Conservation (phyloP, 2,113 vertebrate genomes). For the Odocoileus virginianus region DNA sequence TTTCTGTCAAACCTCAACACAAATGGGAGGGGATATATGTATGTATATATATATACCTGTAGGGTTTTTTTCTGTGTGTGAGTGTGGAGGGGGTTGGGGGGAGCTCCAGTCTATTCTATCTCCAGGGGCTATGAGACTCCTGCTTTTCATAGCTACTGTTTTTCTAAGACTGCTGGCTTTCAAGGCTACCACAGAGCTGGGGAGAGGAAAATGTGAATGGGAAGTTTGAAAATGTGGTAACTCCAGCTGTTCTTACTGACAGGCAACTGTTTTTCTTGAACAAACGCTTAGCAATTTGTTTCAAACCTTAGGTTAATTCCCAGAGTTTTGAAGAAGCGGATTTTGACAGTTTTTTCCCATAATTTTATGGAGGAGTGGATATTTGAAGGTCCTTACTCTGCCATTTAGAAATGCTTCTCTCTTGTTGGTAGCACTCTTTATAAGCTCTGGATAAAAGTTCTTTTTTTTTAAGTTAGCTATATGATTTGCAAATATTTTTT, state of each 20-base stretch:
- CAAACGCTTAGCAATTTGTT: not conserved
- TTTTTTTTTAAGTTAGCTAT: not conserved
- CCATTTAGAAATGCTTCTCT: not conserved
- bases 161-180: not conserved
- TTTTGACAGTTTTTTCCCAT: not conserved
- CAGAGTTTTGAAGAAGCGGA: not conserved
- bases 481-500: not conserved
- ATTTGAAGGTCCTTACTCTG: not conserved
- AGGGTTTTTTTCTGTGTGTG: not conserved
- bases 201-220: not conserved
- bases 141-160: not conserved
- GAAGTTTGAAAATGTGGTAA: not conserved
- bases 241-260: not conserved
- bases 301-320: not conserved
- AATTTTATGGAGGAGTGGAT: not conserved
- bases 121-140: not conserved
- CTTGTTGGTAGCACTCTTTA: not conserved
- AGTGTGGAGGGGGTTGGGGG: not conserved
- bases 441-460: not conserved
- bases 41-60: not conserved
- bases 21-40: not conserved
- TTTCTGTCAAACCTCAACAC: not conserved
- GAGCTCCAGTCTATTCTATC: not conserved
- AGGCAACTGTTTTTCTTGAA: not conserved
- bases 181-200: not conserved